phyloP scores from a whole-genome alignment of 1,140 invertebrate genomes.

The Solen grandis region DNA sequence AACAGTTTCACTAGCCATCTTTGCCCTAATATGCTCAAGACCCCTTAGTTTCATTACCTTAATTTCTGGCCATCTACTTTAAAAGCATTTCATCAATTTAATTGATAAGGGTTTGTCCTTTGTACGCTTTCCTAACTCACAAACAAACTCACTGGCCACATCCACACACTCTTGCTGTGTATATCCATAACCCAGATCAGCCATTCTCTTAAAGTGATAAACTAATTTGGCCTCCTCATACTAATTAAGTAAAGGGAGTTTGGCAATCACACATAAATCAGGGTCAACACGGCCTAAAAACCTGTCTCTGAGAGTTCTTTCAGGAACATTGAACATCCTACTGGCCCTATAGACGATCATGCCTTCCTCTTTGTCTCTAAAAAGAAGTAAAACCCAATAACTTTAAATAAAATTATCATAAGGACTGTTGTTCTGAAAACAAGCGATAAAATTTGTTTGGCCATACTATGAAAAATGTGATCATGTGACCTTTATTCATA shows the following conservation, averaged over 20 bases:
- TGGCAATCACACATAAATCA: neutral
- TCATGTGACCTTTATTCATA: too few relatives aligned
- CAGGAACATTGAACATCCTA: too few relatives aligned
- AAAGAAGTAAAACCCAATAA: too few relatives aligned
- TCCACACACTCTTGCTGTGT: constrained; percentile 23
- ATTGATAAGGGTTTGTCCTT: neutral
- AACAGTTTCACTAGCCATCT: too few relatives aligned
- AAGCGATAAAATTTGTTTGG: too few relatives aligned
- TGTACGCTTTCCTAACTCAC: neutral
- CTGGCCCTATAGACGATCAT: too few relatives aligned
- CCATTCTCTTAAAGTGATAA: constrained; percentile 20
- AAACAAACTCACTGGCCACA: constrained; percentile 8
- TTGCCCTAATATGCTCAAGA: neutral
- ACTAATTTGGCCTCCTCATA: too few relatives aligned
- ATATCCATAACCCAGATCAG: constrained; percentile 9
- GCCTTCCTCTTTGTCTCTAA: too few relatives aligned
- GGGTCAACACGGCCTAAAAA: neutral
- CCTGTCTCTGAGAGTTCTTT: too few relatives aligned
- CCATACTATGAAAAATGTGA: too few relatives aligned
- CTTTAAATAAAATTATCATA: too few relatives aligned
- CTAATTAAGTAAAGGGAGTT: neutral
- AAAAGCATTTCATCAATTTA: neutral
- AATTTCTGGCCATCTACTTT: neutral
- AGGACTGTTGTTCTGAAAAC: too few relatives aligned
- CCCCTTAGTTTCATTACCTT: neutral